Evolutionary conservation across 2,113 vertebrate genomes (phyloP).

Genomic region (Hippocampus barbouri): DNA sequence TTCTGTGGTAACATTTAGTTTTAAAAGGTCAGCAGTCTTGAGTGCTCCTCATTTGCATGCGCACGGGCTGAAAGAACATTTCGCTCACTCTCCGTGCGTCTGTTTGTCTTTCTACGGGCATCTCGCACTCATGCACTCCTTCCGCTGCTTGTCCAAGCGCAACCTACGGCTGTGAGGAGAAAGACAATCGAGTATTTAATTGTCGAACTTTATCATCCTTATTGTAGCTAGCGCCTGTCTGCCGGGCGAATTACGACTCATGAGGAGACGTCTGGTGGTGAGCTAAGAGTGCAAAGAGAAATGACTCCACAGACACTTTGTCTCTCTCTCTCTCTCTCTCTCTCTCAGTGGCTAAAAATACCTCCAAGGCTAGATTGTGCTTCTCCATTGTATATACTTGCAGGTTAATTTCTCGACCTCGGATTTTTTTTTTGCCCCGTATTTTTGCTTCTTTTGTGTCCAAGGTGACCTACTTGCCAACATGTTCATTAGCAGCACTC

Average conservation of each 20-base stretch:
- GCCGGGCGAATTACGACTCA: constrained; percentile 45
- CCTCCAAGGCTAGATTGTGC: neutral
- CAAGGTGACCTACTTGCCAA: constrained; percentile 53
- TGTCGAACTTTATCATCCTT: constrained; percentile 59
- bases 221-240: constrained; percentile 45
- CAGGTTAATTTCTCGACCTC: neutral
- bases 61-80: constrained; percentile 29
- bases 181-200: constrained; percentile 50
- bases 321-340: constrained; percentile 9
- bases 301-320: constrained; percentile 20
- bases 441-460: constrained; percentile 13
- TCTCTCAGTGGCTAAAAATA: constrained; percentile 41
- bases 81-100: constrained; percentile 2
- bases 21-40: constrained; percentile 60
- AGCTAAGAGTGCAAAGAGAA: constrained; percentile 30
- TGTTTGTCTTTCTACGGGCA: constrained; percentile 13
- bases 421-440: constrained; percentile 9
- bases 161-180: constrained; percentile 8
- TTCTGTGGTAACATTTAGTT: constrained; percentile 32
- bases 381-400: neutral
- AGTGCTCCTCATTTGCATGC: constrained; percentile 43
- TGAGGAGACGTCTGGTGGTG: constrained; percentile 26
- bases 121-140: constrained; percentile 16
- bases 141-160: constrained; percentile 6
- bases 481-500: constrained; percentile 33